Evolutionary conservation across 1,140 invertebrate genomes (phyloP).

Genomic region (Globodera ellingtonae): DNA sequence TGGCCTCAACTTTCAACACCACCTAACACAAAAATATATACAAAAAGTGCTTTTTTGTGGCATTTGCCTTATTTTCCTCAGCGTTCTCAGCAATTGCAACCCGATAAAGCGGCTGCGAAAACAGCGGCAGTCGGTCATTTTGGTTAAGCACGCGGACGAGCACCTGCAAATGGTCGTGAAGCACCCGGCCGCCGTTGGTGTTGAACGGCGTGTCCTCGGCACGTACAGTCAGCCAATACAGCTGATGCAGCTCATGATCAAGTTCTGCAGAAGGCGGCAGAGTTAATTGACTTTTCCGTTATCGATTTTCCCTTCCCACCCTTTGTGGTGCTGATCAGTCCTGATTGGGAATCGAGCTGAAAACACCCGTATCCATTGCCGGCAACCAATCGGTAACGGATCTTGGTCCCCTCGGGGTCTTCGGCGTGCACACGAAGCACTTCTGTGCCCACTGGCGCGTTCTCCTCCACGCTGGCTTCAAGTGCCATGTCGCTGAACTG

Average conservation of each 20-base stretch:
- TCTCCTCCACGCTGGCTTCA: slow-evolving; percentile 68
- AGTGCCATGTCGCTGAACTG: slow-evolving; percentile 81
- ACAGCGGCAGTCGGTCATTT: slow-evolving; percentile 90
- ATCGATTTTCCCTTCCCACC: background rate
- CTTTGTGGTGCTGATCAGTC: slow-evolving; percentile 78
- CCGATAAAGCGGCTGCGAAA: slow-evolving; percentile 81
- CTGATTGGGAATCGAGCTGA: slow-evolving; percentile 80
- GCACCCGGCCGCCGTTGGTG: slow-evolving; percentile 67
- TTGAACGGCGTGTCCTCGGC: slow-evolving; percentile 82
- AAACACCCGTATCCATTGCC: slow-evolving; percentile 88
- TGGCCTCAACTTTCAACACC: slow-evolving; percentile 78
- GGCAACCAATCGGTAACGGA: slow-evolving; percentile 81
- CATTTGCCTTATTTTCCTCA: slow-evolving; percentile 70
- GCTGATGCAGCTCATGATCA: slow-evolving; percentile 81
- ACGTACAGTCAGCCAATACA: slow-evolving; percentile 90
- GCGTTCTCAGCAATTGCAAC: slow-evolving; percentile 82
- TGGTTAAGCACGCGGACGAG: slow-evolving; percentile 84
- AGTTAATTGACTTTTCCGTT: background rate
- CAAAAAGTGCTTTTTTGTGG: slow-evolving; percentile 60
- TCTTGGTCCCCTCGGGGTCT: slow-evolving; percentile 75
- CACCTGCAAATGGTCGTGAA: slow-evolving; percentile 74
- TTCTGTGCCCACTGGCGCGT: slow-evolving; percentile 66
- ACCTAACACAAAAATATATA: slow-evolving; percentile 68
- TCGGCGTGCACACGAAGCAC: slow-evolving; percentile 37
- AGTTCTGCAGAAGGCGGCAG: slow-evolving; percentile 66